Evolutionary conservation across 2,113 vertebrate genomes (phyloP).

Genomic region (Petrocephalus microphthalmus): DNA sequence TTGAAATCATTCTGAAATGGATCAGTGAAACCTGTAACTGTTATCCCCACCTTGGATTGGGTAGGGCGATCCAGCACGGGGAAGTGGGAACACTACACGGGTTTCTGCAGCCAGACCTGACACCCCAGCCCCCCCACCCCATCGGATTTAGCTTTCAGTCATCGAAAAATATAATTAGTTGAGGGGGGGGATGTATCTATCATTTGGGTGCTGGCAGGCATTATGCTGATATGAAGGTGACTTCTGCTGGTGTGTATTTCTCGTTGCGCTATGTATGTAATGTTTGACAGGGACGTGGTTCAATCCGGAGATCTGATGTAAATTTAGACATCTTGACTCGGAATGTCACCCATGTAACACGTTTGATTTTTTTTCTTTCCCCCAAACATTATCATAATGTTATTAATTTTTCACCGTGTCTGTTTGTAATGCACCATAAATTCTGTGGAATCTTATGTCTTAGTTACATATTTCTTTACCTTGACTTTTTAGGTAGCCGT

Average conservation of each 20-base stretch:
- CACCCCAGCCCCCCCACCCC: background rate
- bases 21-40: background rate
- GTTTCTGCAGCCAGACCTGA: background rate
- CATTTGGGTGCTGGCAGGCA: slow-evolving; percentile 20
- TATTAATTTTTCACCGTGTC: background rate
- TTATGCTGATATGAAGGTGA: slow-evolving; percentile 21
- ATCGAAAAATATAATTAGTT: slow-evolving; percentile 25
- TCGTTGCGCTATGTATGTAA: background rate
- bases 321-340: background rate
- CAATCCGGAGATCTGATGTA: too few relatives aligned
- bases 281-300: background rate
- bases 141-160: slow-evolving; percentile 30
- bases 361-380: background rate
- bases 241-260: background rate
- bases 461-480: background rate
- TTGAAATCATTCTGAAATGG: background rate
- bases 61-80: background rate
- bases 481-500: background rate
- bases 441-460: background rate
- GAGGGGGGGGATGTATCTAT: slow-evolving; percentile 28
- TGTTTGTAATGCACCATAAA: background rate
- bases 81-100: background rate
- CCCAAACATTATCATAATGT: background rate
- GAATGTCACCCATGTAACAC: background rate
- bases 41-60: background rate